Conservation (phyloP, 1,140 invertebrate species). For the Drosophila burlai region DNA sequence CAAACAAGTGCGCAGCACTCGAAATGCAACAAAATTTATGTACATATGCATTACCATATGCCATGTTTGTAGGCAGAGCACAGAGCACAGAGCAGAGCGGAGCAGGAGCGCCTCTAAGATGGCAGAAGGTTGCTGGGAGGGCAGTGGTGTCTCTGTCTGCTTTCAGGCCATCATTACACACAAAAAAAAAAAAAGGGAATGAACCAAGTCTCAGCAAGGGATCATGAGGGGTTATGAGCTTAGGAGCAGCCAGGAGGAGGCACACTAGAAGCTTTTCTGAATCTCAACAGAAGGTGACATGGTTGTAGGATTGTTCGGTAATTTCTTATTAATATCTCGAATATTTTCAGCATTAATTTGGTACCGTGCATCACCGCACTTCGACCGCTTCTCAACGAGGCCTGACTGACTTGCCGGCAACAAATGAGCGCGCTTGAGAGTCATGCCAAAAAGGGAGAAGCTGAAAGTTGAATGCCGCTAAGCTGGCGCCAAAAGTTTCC, state of each 20-base stretch:
- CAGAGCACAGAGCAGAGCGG: neutral
- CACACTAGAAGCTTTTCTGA: too few relatives aligned
- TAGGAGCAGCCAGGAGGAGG: neutral
- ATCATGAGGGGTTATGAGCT: too few relatives aligned
- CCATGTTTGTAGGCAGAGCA: constrained; percentile 49
- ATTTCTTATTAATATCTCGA: neutral
- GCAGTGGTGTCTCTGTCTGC: constrained; percentile 19
- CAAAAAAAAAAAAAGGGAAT: neutral
- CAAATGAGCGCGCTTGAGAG: constrained; percentile 62
- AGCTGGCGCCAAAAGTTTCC: constrained; percentile 62
- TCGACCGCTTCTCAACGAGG: constrained; percentile 5
- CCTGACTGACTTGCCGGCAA: constrained; percentile 30
- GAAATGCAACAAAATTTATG: constrained; percentile 66
- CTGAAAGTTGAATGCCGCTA: constrained; percentile 48
- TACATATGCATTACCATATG: constrained; percentile 76
- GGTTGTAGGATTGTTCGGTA: neutral
- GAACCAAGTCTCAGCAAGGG: too few relatives aligned
- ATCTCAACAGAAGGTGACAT: too few relatives aligned
- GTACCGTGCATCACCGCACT: neutral
- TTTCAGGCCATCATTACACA: constrained; percentile 1
- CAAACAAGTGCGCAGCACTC: constrained; percentile 31
- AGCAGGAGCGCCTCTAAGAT: neutral
- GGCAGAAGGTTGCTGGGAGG: neutral
- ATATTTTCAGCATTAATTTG: neutral
- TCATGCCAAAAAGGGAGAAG: constrained; percentile 43